Percentiles rank a stretch among this genome's conserved stretches.
phyloP scores from a whole-genome alignment of 2,888 invertebrate genomes.

The Tipula vernalis region DNA sequence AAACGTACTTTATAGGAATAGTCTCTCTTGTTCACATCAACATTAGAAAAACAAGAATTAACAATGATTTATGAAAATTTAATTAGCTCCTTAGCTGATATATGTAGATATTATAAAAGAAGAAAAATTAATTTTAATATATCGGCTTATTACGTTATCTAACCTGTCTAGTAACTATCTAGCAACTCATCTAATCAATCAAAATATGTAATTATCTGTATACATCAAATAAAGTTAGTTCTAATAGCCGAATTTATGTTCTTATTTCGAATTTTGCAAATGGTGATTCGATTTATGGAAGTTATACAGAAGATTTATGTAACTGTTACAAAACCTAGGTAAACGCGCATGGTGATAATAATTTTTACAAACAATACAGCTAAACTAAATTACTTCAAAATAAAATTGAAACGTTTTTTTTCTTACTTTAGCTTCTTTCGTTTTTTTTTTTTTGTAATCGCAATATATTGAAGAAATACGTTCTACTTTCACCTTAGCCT shows the following conservation, averaged over 20 bases:
- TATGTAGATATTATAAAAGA: background rate
- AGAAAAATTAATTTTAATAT: background rate
- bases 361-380: background rate
- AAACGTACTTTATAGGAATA: background rate
- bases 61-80: background rate
- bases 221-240: too few species aligned
- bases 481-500: slow-evolving; percentile 8
- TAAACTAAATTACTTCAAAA: background rate
- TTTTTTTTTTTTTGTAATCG: background rate
- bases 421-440: background rate
- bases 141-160: background rate
- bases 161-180: background rate
- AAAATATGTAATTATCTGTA: too few species aligned
- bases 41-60: background rate
- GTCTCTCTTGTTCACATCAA: background rate
- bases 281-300: too few species aligned
- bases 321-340: background rate
- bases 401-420: background rate
- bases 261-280: too few species aligned
- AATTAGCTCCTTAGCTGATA: background rate
- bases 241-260: too few species aligned
- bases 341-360: background rate
- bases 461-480: background rate
- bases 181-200: background rate
- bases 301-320: background rate